Conservation (phyloP, 2,113 vertebrate species). For the Cacatua alba region DNA sequence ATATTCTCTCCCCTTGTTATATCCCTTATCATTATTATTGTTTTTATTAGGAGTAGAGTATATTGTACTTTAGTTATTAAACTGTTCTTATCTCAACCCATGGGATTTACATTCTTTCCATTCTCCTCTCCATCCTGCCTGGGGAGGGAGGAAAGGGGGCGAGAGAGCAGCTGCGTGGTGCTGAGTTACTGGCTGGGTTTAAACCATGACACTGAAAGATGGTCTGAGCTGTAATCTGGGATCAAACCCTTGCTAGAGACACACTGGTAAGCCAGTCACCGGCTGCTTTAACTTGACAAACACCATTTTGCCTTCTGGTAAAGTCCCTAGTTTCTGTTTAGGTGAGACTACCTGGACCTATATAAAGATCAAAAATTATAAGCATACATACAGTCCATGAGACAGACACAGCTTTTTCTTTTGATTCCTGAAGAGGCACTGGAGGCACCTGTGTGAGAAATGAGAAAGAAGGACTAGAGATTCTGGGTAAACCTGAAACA, state of each 20-base stretch:
- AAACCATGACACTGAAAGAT: not conserved
- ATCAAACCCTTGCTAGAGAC: not conserved
- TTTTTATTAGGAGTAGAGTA: not conserved
- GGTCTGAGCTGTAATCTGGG: not conserved
- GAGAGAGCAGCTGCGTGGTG: not conserved
- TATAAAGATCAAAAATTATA: not conserved
- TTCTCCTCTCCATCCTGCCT: not conserved
- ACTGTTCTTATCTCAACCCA: not conserved
- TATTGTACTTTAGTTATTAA: not conserved
- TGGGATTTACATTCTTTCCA: not conserved
- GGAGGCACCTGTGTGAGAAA: not conserved
- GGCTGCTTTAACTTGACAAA: not conserved
- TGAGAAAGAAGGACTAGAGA: not conserved
- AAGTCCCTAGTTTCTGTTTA: not conserved
- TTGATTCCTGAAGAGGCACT: not conserved
- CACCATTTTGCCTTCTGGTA: not conserved
- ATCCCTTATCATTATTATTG: not conserved
- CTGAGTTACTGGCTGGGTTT: not conserved
- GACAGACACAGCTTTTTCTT: not conserved
- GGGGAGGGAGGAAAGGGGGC: not conserved
- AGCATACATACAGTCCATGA: not conserved
- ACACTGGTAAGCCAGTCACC: not conserved
- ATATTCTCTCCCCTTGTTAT: not conserved
- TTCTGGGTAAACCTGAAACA: conserved; percentile 38
- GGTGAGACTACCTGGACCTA: not conserved